Conservation (phyloP, 2,797 vertebrate genomes). For the Danio albolineatus region DNA sequence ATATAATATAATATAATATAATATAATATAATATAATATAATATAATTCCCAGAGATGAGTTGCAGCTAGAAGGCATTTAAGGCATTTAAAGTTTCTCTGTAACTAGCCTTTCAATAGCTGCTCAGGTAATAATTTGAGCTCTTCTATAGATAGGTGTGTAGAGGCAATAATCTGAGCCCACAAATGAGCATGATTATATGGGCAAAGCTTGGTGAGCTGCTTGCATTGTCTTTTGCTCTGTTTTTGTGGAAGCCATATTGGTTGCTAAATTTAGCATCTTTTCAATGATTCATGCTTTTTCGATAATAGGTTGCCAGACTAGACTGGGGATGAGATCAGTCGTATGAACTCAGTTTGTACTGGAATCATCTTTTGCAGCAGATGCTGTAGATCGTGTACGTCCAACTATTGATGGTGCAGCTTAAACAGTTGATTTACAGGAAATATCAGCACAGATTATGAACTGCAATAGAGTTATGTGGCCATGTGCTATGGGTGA, state of each 20-base stretch:
- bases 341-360: conserved; percentile 10
- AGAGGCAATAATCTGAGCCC: neutral
- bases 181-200: neutral
- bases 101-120: neutral
- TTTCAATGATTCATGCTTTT: conserved; percentile 39
- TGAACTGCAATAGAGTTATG: neutral
- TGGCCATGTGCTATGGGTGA: neutral
- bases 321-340: conserved; percentile 31
- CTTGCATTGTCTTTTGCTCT: conserved; percentile 19
- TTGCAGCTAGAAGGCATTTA: too few relatives aligned
- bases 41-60: too few relatives aligned
- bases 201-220: conserved; percentile 7
- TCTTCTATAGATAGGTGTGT: neutral
- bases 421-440: neutral
- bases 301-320: conserved; percentile 45
- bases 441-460: neutral
- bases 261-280: conserved; percentile 42
- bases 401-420: neutral
- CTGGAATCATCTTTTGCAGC: neutral
- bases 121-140: neutral
- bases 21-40: too few relatives aligned
- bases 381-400: neutral
- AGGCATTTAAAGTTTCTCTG: neutral
- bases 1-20: too few relatives aligned
- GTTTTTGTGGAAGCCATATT: conserved; percentile 28